Evolutionary conservation across 2,888 invertebrate genomes (phyloP).

Genomic region (Hyalella azteca): DNA sequence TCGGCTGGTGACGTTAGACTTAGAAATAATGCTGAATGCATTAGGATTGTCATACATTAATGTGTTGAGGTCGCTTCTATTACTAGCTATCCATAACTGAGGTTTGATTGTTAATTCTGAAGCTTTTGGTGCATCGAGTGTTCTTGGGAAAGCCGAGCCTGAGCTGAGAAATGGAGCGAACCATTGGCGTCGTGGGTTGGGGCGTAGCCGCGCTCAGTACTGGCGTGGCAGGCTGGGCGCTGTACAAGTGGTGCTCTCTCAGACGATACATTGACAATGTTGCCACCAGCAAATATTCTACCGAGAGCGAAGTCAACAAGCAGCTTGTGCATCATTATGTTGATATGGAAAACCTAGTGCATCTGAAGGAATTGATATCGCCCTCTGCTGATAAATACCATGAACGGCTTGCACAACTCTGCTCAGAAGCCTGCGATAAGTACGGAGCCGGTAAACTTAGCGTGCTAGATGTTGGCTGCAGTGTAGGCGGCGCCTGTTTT

Average conservation of each 20-base stretch:
- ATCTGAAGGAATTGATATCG: constrained; percentile 41
- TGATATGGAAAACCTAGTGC: constrained; percentile 29
- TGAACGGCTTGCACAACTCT: constrained; percentile 36
- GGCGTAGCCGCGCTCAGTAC: constrained; percentile 34
- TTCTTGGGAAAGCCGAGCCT: too few species aligned
- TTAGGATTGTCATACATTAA: too few species aligned
- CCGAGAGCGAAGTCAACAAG: constrained; percentile 40
- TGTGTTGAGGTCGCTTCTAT: too few species aligned
- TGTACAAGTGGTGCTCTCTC: constrained; percentile 44
- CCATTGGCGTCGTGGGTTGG: constrained; percentile 7
- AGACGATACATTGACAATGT: not conserved
- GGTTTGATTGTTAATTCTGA: too few species aligned
- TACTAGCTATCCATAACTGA: too few species aligned
- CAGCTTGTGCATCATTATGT: constrained; percentile 47
- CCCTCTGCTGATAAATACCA: constrained; percentile 41
- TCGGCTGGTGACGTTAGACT: too few species aligned
- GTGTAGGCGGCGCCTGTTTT: constrained; percentile 43
- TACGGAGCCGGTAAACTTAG: constrained; percentile 18
- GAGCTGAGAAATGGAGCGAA: not conserved
- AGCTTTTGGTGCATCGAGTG: too few species aligned
- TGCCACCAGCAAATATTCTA: constrained; percentile 10
- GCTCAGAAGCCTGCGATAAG: constrained; percentile 35
- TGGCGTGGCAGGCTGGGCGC: constrained; percentile 40
- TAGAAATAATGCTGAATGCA: too few species aligned
- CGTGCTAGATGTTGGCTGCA: constrained; percentile 46